A percentile compares a stretch with the other conserved stretches of the same genome.
Conservation (phyloP, 2,113 vertebrate genomes). For the Lontra canadensis region DNA sequence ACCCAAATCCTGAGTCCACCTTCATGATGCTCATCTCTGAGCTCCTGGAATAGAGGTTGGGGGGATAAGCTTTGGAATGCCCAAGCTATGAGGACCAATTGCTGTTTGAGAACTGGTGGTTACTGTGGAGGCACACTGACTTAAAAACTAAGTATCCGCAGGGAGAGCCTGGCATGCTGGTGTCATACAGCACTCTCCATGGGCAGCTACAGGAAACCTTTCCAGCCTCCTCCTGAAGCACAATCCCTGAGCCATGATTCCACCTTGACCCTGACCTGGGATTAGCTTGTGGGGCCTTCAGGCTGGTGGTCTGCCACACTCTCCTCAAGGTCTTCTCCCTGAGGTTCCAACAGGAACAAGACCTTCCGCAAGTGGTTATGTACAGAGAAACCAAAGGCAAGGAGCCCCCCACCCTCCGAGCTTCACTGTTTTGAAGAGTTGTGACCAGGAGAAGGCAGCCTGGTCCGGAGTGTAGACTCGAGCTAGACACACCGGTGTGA, state of each 20-base stretch:
- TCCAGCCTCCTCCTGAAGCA: not conserved
- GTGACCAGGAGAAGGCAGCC: too few species aligned
- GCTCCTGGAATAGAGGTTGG: not conserved
- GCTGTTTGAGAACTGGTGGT: not conserved
- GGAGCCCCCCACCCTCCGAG: not conserved
- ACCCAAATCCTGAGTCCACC: not conserved
- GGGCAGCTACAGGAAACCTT: rapidly evolving
- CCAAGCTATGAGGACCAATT: not conserved
- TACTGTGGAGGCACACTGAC: too few species aligned
- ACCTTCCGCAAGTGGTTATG: not conserved
- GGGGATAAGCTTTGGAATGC: not conserved
- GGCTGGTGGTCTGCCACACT: not conserved
- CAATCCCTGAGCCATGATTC: not conserved
- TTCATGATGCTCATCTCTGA: not conserved
- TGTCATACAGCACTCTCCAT: too few species aligned
- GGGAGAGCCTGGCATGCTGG: not conserved
- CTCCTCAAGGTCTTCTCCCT: not conserved
- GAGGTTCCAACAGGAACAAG: not conserved
- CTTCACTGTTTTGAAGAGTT: not conserved
- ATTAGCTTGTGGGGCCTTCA: not conserved
- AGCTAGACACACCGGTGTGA: not conserved
- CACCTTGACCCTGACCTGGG: not conserved
- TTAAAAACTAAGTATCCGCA: not conserved
- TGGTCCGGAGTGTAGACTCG: not conserved
- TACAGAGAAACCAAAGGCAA: not conserved